A percentile compares a stretch with the other conserved stretches of the same genome.
These are phyloP conservation scores for Cepphus grylle DNA, from an alignment of 2,113 vertebrate species.

Conservation along the genomic window DNA sequence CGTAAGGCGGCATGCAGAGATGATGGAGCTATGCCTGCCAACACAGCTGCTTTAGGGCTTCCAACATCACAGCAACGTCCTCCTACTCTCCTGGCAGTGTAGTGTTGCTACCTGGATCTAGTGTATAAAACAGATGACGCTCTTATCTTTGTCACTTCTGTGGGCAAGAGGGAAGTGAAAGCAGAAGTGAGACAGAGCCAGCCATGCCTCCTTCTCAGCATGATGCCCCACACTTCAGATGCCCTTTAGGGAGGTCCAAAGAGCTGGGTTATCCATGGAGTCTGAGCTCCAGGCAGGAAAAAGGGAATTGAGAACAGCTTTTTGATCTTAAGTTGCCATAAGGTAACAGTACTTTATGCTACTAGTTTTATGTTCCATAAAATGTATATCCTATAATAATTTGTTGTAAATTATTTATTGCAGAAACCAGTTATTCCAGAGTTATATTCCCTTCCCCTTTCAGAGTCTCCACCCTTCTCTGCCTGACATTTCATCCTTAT, in stretches of 20 bases:
- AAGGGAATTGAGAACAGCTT: neutral
- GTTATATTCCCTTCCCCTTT: neutral
- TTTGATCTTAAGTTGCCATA: neutral
- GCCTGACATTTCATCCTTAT: neutral
- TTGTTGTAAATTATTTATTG: neutral
- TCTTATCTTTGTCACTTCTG: neutral
- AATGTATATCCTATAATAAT: neutral
- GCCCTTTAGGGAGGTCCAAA: neutral
- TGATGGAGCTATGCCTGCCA: neutral
- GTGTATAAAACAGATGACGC: neutral
- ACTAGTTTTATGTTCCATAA: neutral
- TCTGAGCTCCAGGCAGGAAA: neutral
- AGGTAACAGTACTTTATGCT: neutral
- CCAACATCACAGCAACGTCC: neutral
- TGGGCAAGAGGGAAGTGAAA: neutral
- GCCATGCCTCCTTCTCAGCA: neutral
- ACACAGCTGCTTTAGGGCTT: neutral
- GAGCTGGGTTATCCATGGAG: neutral
- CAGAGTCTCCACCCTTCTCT: neutral
- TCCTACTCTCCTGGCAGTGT: accelerated
- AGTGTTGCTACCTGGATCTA: neutral
- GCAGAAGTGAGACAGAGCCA: neutral
- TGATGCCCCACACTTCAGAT: neutral
- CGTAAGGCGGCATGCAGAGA: accelerated
- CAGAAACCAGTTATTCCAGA: neutral